A percentile compares a stretch with the other conserved stretches of the same genome.
Evolutionary conservation across 2,113 vertebrate genomes (phyloP).

Genomic region (Ancistrus triradiatus): DNA sequence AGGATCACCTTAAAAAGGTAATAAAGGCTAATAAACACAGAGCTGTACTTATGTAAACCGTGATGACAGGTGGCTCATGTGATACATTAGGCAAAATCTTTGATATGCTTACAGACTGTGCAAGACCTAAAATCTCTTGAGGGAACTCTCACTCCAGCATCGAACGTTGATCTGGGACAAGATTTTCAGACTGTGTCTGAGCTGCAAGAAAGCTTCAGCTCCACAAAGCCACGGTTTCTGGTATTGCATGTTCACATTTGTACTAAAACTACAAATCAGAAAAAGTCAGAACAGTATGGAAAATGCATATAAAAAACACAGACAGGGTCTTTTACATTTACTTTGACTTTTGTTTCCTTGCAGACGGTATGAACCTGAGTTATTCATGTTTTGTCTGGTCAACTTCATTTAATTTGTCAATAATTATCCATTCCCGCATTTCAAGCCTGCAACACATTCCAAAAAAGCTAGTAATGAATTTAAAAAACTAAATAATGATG

Average conservation of each 20-base stretch:
- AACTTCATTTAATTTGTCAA: too few relatives aligned
- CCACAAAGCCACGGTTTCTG: conserved; percentile 75
- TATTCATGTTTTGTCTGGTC: too few relatives aligned
- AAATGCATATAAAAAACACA: too few relatives aligned
- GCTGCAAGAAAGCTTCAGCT: conserved; percentile 69
- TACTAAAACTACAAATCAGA: too few relatives aligned
- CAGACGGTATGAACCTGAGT: too few relatives aligned
- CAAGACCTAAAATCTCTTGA: conserved; percentile 66
- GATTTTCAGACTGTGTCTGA: conserved; percentile 60
- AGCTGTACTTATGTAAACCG: neutral
- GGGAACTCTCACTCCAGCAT: conserved; percentile 61
- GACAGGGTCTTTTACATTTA: too few relatives aligned
- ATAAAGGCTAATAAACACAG: conserved; percentile 27
- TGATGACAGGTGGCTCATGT: neutral
- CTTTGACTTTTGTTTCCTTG: too few relatives aligned
- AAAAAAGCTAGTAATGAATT: too few relatives aligned
- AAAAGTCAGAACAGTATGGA: too few relatives aligned
- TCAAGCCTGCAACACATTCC: too few relatives aligned
- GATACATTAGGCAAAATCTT: neutral
- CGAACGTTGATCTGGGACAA: conserved; percentile 70
- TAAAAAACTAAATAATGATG: too few relatives aligned
- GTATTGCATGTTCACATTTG: conserved; percentile 53
- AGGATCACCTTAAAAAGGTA: conserved; percentile 77
- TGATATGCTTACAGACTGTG: conserved; percentile 60
- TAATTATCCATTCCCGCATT: too few relatives aligned